Conservation (phyloP, 2,888 invertebrate genomes). For the Ramazzottius varieornatus region DNA sequence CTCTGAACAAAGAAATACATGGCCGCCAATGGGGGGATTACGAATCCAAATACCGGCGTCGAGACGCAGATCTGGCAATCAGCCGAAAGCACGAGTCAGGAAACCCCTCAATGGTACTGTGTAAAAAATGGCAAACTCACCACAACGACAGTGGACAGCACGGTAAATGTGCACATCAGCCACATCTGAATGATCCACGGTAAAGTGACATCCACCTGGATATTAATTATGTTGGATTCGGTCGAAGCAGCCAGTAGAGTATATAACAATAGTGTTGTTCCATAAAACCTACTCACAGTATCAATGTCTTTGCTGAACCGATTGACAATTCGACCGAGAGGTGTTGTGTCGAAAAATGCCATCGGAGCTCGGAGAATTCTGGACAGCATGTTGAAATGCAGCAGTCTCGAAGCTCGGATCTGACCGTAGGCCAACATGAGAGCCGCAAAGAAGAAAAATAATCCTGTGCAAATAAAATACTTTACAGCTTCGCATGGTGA, state of each 20-base stretch:
- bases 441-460: slow-evolving; percentile 7
- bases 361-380: slow-evolving; percentile 24
- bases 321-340: slow-evolving; percentile 5
- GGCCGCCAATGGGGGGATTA: too few species aligned
- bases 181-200: slow-evolving; percentile 14
- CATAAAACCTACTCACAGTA: slow-evolving; percentile 15
- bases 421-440: slow-evolving; percentile 9
- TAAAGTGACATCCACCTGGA: slow-evolving; percentile 9
- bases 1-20: too few species aligned
- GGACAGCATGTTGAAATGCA: slow-evolving; percentile 8
- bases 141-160: background rate
- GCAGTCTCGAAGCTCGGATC: slow-evolving; percentile 5
- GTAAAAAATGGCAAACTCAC: too few species aligned
- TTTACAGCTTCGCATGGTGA: too few species aligned
- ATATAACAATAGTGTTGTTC: too few species aligned
- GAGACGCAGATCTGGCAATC: too few species aligned
- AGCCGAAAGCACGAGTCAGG: too few species aligned
- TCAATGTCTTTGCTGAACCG: slow-evolving; percentile 17
- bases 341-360: slow-evolving; percentile 18
- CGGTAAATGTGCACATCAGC: slow-evolving; percentile 8
- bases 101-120: too few species aligned
- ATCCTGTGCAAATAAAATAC: too few species aligned
- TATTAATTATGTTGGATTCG: too few species aligned
- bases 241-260: background rate
- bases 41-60: too few species aligned